phyloP scores from a whole-genome alignment of 2,797 vertebrate species.

The Lepus townsendii region DNA sequence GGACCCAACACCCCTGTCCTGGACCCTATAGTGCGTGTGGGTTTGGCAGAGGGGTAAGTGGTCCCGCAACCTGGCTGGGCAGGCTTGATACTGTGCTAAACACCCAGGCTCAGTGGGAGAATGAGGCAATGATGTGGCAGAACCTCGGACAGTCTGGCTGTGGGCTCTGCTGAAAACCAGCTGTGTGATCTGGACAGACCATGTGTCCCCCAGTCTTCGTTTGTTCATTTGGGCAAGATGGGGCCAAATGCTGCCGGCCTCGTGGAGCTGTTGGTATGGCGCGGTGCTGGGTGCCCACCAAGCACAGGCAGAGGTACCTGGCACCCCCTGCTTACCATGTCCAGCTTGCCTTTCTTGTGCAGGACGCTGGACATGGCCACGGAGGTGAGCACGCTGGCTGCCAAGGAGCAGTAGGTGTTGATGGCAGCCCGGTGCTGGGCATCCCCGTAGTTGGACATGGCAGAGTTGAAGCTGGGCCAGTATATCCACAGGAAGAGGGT shows the following conservation, averaged over 20 bases:
- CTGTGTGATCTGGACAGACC: background rate
- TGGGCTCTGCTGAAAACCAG: background rate
- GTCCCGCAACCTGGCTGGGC: background rate
- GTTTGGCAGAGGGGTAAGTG: background rate
- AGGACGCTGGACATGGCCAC: slow-evolving; percentile 95
- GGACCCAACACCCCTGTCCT: background rate
- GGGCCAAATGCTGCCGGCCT: background rate
- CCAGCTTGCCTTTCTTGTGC: slow-evolving; percentile 94
- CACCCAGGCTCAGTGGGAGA: background rate
- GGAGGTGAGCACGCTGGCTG: slow-evolving; percentile 93
- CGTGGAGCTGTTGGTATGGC: too few relatives aligned
- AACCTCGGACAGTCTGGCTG: too few relatives aligned
- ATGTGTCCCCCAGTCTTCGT: background rate
- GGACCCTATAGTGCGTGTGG: background rate
- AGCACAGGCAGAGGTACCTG: background rate
- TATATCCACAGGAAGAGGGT: slow-evolving; percentile 98
- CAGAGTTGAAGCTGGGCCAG: slow-evolving; percentile 99
- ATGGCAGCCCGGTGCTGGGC: slow-evolving; percentile 95
- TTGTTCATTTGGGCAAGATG: background rate
- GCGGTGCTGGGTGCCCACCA: rapidly evolving
- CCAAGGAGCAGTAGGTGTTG: slow-evolving; percentile 95
- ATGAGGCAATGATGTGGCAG: too few relatives aligned
- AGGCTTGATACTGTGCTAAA: background rate
- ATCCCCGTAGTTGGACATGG: slow-evolving; percentile 93
- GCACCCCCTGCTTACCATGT: slow-evolving; percentile 93